Evolutionary conservation across 1,140 invertebrate genomes (phyloP).

Genomic region (Branchinecta lindahli): DNA sequence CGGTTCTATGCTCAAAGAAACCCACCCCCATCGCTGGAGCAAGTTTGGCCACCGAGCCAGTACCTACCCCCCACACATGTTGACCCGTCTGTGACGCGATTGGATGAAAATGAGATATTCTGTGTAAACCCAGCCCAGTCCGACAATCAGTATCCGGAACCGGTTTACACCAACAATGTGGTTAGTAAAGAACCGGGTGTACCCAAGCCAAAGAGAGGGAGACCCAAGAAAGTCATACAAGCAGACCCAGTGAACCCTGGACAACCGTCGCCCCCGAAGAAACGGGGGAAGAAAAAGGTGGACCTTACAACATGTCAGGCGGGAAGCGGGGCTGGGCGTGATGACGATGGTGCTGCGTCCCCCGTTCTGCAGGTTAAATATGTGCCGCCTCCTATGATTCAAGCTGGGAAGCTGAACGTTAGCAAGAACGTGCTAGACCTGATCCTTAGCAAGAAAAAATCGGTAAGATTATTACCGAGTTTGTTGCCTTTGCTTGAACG

Average conservation of each 20-base stretch:
- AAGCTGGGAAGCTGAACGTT: background rate
- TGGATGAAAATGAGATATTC: background rate
- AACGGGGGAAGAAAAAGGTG: background rate
- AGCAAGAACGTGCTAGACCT: background rate
- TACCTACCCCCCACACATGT: conserved; percentile 1
- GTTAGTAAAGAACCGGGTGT: background rate
- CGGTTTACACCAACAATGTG: background rate
- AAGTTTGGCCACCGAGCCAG: background rate
- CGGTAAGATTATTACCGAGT: background rate
- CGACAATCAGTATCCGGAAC: background rate
- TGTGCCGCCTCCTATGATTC: background rate
- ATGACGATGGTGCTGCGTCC: background rate
- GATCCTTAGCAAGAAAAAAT: background rate
- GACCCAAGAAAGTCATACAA: conserved; percentile 3
- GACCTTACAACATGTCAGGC: background rate
- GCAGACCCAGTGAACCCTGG: background rate
- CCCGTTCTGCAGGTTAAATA: background rate
- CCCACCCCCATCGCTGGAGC: background rate
- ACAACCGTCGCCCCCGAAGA: background rate
- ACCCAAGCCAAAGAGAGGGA: background rate
- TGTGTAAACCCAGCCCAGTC: background rate
- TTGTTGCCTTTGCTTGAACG: background rate
- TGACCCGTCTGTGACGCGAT: background rate
- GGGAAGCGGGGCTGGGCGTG: background rate
- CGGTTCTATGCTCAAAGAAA: background rate